Base-by-base conservation (phyloP, 2,113 vertebrate genomes). In the Phyllopteryx taeniolatus region DNA sequence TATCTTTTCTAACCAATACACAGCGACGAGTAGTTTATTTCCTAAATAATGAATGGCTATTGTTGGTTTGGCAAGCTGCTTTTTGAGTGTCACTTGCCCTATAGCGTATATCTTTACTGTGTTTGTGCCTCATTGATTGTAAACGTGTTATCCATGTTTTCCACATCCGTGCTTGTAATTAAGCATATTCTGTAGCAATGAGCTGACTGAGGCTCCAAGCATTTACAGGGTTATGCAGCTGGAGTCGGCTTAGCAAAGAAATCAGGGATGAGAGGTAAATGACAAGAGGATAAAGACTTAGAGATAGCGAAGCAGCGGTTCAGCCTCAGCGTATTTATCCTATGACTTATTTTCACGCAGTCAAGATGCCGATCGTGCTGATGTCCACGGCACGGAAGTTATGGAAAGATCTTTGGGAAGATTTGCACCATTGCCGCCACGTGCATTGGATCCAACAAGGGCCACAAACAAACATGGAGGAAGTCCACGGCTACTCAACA, bases 241-340 rank as follows among this genome's bases (percentile, higher is more conserved):
- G 68, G 84, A 88, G 80, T 76, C 59, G 73, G 82, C 83, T 89
- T 87, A 89, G 71, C 69, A 73, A 79, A 82, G 79, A 77, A 87
- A 82, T 84, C 77, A 77, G 79, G 72, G 87, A 90, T 91, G 80
- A 86, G 72, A 75, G 80, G 71, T 76, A 80, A 89, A 86, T 84
- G 79, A 86, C 81, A 86, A 87, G 84, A 83, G 84, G 88, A 88
- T 90, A 86, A 88, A 85, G 73, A 66, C 83, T 74, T 49, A 68
- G 56, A 76, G 78, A 77, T 74, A 64, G 76, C 67, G 47, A 54
- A 74, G 69, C 43, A 62, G 43, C 59, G 42, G 47, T 49, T 67
- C 60, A 66, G 79, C 35, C 42, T 46, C 10, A 14, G 63, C 72
- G 68, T 42, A 43, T 44, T 65, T n/a, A 70, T 78, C 43, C 70